Evolutionary conservation across 2,888 invertebrate genomes (phyloP).

Genomic region (Xylota sylvarum): DNA sequence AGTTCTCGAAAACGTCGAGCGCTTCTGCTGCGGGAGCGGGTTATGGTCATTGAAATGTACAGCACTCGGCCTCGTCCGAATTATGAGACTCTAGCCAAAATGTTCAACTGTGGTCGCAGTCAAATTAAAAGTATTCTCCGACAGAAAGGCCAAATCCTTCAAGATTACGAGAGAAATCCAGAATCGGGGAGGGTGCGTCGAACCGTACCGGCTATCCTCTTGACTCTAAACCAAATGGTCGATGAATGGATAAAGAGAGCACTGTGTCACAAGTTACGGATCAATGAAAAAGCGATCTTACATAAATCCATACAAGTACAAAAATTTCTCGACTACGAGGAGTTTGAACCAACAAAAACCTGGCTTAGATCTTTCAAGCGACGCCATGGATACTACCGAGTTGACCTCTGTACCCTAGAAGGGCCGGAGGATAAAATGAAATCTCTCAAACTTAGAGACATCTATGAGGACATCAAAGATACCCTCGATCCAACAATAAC

Average conservation of each 20-base stretch:
- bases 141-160: slow-evolving; percentile 64
- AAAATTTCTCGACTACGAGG: slow-evolving; percentile 68
- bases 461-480: slow-evolving; percentile 63
- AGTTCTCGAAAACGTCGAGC: slow-evolving; percentile 59
- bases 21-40: slow-evolving; percentile 62
- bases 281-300: slow-evolving; percentile 39
- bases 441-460: slow-evolving; percentile 60
- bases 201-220: slow-evolving; percentile 56
- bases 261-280: slow-evolving; percentile 28
- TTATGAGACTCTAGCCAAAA: slow-evolving; percentile 68
- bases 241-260: slow-evolving; percentile 69
- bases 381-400: slow-evolving; percentile 63
- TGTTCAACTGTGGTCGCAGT: slow-evolving; percentile 73
- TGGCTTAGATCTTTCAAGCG: slow-evolving; percentile 69
- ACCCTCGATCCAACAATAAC: slow-evolving; percentile 38
- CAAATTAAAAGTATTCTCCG: slow-evolving; percentile 73
- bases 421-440: slow-evolving; percentile 39
- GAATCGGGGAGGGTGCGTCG: slow-evolving; percentile 66
- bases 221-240: slow-evolving; percentile 56
- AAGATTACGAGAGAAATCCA: slow-evolving; percentile 66
- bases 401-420: slow-evolving; percentile 48
- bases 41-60: slow-evolving; percentile 69
- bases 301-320: slow-evolving; percentile 54
- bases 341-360: slow-evolving; percentile 65
- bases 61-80: slow-evolving; percentile 64